Percentiles rank a stretch among this genome's conserved stretches.
Evolutionary conservation across 2,888 invertebrate species (phyloP).

Genomic region (Dicycla oo): DNA sequence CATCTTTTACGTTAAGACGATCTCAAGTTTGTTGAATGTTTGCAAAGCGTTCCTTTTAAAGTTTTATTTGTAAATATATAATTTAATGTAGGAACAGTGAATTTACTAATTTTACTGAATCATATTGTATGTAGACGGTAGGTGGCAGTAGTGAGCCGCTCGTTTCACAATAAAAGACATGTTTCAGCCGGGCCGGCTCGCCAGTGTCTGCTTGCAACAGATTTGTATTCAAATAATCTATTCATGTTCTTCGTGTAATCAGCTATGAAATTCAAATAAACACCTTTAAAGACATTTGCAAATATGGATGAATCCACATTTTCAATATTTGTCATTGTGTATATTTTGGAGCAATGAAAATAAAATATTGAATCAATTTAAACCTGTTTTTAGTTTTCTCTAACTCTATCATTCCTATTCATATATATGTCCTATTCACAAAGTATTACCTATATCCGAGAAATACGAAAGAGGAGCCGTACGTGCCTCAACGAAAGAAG

Average conservation of each 20-base stretch:
- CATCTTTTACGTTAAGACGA: conserved; percentile 90
- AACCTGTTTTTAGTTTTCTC: conserved; percentile 65
- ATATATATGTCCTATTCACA: background rate
- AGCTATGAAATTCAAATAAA: conserved; percentile 86
- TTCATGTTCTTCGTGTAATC: conserved; percentile 89
- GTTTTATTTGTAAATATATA: conserved; percentile 90
- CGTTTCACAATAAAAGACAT: conserved; percentile 78
- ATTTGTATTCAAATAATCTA: conserved; percentile 85
- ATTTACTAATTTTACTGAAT: conserved; percentile 87
- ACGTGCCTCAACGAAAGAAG: background rate
- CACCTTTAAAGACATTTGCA: conserved; percentile 86
- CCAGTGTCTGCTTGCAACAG: conserved; percentile 77
- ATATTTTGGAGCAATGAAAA: conserved; percentile 90
- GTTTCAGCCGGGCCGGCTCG: conserved; percentile 69
- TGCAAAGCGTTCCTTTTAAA: conserved; percentile 91
- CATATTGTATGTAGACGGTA: conserved; percentile 79
- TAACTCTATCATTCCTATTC: too few relatives aligned
- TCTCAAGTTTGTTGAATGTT: conserved; percentile 91
- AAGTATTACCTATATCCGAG: too few relatives aligned
- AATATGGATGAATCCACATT: conserved; percentile 84
- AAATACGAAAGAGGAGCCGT: background rate
- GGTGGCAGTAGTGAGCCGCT: conserved; percentile 71
- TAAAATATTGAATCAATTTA: conserved; percentile 89
- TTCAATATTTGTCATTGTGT: conserved; percentile 88
- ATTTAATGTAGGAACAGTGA: conserved; percentile 87